Evolutionary conservation across 2,888 invertebrate genomes (phyloP).

Genomic region (Apamea monoglypha): DNA sequence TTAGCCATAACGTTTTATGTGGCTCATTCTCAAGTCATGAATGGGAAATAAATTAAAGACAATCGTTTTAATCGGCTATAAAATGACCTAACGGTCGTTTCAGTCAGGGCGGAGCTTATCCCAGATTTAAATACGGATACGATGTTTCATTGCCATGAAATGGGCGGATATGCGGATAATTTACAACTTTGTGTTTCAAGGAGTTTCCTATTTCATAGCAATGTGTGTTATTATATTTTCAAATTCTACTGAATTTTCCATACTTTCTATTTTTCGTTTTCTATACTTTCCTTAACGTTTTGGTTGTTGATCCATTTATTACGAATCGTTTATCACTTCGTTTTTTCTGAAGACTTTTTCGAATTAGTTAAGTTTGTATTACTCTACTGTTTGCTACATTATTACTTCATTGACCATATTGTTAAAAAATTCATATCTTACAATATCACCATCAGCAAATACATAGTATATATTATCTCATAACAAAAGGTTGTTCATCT

Average conservation of each 20-base stretch:
- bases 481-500: background rate
- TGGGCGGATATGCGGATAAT: conserved; percentile 25
- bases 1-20: conserved; percentile 41
- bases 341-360: conserved; percentile 10
- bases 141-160: conserved; percentile 24
- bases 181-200: conserved; percentile 33
- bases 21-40: conserved; percentile 50
- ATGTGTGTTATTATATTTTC: conserved; percentile 6
- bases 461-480: too few relatives aligned
- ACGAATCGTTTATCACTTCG: background rate
- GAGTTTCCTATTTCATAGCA: conserved; percentile 15
- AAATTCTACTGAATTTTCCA: background rate
- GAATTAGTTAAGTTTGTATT: conserved; percentile 1
- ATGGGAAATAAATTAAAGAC: conserved; percentile 50
- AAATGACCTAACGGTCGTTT: conserved; percentile 57
- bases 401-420: conserved; percentile 10
- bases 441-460: background rate
- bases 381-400: background rate
- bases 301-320: background rate
- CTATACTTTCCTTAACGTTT: background rate
- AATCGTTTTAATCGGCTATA: conserved; percentile 50
- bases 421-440: background rate
- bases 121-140: conserved; percentile 43
- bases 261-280: background rate
- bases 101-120: conserved; percentile 25